Base-by-base conservation (phyloP, 37 sponge, comb jelly and placozoan species). In the Cliona cf. orientalis region DNA sequence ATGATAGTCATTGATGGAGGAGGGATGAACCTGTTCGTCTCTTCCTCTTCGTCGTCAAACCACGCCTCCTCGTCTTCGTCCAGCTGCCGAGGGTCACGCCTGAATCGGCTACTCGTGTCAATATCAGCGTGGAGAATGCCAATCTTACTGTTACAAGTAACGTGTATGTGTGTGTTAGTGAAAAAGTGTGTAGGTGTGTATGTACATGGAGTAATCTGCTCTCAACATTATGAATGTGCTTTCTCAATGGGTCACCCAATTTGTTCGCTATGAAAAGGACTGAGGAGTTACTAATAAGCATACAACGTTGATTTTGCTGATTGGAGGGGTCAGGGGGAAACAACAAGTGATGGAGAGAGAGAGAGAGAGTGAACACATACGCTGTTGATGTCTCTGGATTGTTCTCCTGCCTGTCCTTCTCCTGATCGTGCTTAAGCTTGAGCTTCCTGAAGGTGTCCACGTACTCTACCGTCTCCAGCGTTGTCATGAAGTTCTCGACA, bases 61-160 rank as follows among this genome's bases (percentile, higher is more conserved):
- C 93, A 97, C 55, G 76, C 73, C 81, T 97, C 98, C 72, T 97
- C 98, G 7, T 95, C 93, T 49, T 95, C 95, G 35, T 92, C 95
- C 42, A 90, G 65, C 28, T 89, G 89, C 6, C 95, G 85, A 53
- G 93, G 85, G 69, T 97, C 98, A 22, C 91, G 72, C 14, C 93
- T 68, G 61, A 72, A 94, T 5, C 98, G 76, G 1, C 42, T 66
- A 6, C 38, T 41, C 23, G 62, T 49, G 11, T 65, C 74, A 46
- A 22, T 28, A 33, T 42, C 66, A 1, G 80, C 58, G 76, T 44
- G 58, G 23, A 80, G 12, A 29, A 58, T 56, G 35, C 33, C 53
- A 14, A n/a, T 3, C 26, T 63, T 7, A 3, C 56, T 53, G 67
- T 1, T 26, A 46, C 19, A 35, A 78, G 6, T 28, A 19, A 9